Percentiles rank a stretch among this genome's conserved stretches.
Evolutionary conservation across 2,888 invertebrate species (phyloP).

Genomic region (Antheraea assamensis): DNA sequence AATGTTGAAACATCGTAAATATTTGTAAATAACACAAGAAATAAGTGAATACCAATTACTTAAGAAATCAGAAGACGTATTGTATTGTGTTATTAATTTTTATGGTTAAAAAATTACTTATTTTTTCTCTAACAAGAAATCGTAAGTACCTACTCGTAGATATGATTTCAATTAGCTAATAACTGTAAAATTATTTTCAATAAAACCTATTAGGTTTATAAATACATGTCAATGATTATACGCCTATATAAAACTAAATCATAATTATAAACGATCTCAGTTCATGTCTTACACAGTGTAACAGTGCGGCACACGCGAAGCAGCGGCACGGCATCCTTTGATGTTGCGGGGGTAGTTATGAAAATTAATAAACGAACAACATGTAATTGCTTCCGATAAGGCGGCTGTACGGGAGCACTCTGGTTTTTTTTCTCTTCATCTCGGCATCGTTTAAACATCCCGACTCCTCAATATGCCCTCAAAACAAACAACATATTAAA

Average conservation of each 20-base stretch:
- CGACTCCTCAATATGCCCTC: slow-evolving; percentile 46
- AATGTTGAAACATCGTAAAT: no score
- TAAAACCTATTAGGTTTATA: not conserved
- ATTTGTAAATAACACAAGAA: no score
- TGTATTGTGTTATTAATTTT: no score
- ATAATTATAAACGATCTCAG: not conserved
- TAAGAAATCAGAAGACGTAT: no score
- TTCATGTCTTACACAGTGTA: slow-evolving; percentile 39
- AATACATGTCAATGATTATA: not conserved
- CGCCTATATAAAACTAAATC: not conserved
- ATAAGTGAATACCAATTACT: no score
- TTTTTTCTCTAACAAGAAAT: not conserved
- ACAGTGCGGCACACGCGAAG: slow-evolving; percentile 51
- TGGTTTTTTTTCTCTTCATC: slow-evolving; percentile 40
- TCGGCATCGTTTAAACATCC: slow-evolving; percentile 46
- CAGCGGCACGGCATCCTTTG: slow-evolving; percentile 73
- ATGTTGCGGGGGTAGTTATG: slow-evolving; percentile 78
- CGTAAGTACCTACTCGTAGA: not conserved
- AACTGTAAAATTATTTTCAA: not conserved
- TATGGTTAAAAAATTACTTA: not conserved
- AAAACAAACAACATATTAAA: slow-evolving; percentile 25
- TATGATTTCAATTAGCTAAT: not conserved
- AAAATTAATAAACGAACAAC: slow-evolving; percentile 79
- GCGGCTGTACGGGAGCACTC: slow-evolving; percentile 52
- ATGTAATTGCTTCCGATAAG: slow-evolving; percentile 81